Evolutionary conservation across 1,140 invertebrate genomes (phyloP).

Genomic region (Protaetia brevitarsis): DNA sequence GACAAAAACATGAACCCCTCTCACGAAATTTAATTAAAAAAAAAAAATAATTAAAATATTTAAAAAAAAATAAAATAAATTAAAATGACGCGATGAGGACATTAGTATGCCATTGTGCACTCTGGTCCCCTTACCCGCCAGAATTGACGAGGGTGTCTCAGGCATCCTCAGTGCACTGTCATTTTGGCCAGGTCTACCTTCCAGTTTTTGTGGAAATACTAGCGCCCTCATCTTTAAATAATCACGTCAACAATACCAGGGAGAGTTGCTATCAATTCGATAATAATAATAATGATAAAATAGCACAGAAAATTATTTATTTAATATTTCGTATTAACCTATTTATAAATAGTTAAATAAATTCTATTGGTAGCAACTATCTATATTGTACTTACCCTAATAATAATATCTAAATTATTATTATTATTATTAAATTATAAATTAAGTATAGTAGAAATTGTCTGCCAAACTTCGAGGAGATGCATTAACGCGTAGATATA

Average conservation of each 20-base stretch:
- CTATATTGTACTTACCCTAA: background rate
- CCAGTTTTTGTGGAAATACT: conserved; percentile 23
- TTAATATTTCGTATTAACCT: no score
- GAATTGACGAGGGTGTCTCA: conserved; percentile 27
- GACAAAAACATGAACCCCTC: conserved; percentile 26
- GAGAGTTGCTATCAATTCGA: conserved; percentile 6
- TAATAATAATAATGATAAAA: background rate
- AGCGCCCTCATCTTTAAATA: conserved; percentile 27
- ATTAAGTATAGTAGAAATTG: conserved; percentile 37
- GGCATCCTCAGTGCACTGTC: conserved; percentile 34
- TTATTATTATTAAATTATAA: background rate
- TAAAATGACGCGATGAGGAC: conserved; percentile 30
- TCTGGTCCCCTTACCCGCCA: conserved; percentile 30
- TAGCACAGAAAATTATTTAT: background rate
- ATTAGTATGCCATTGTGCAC: conserved; percentile 34
- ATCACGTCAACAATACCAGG: no score
- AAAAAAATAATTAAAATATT: background rate
- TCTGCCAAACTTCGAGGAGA: conserved; percentile 44
- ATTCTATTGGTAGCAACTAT: no score
- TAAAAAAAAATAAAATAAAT: background rate
- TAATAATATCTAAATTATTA: background rate
- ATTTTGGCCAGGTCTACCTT: conserved; percentile 17
- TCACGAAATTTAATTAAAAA: conserved; percentile 30
- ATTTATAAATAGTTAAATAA: background rate
- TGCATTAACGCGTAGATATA: conserved; percentile 35